Evolutionary conservation across 2,113 vertebrate species (phyloP).

Genomic region (Cynoglossus semilaevis): DNA sequence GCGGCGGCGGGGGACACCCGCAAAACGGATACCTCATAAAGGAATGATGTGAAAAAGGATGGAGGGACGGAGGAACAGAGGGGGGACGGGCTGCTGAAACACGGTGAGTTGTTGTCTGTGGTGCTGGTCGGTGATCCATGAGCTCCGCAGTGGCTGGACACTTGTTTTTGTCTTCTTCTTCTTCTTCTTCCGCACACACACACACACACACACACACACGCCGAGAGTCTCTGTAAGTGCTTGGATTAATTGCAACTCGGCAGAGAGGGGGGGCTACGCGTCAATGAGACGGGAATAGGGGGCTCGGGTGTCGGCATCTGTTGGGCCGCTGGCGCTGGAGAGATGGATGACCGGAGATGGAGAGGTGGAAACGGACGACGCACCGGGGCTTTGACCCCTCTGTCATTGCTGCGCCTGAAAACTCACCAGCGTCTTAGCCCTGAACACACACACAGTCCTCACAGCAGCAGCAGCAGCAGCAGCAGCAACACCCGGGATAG

Average conservation of each 20-base stretch:
- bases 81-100: slow-evolving; percentile 81
- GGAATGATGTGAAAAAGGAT: slow-evolving; percentile 81
- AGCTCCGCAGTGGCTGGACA: slow-evolving; percentile 61
- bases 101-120: slow-evolving; percentile 80
- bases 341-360: slow-evolving; percentile 65
- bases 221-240: slow-evolving; percentile 34
- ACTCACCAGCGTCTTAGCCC: slow-evolving; percentile 53
- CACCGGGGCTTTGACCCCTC: slow-evolving; percentile 81
- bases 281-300: slow-evolving; percentile 66
- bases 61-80: slow-evolving; percentile 79
- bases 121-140: too few species aligned
- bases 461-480: slow-evolving; percentile 17
- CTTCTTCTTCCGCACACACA: slow-evolving; percentile 12
- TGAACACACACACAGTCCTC: slow-evolving; percentile 41
- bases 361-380: slow-evolving; percentile 68
- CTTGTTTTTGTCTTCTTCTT: slow-evolving; percentile 34
- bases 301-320: slow-evolving; percentile 72
- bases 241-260: slow-evolving; percentile 65
- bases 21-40: slow-evolving; percentile 79
- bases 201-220: slow-evolving; percentile 9
- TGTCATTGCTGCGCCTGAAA: slow-evolving; percentile 81
- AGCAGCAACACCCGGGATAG: slow-evolving; percentile 6
- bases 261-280: slow-evolving; percentile 61
- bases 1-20: slow-evolving; percentile 66
- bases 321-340: slow-evolving; percentile 53